A percentile compares a stretch with the other conserved stretches of the same genome.
Evolutionary conservation across 2,797 vertebrate species (phyloP).

Genomic region (Apogon hyalosoma): DNA sequence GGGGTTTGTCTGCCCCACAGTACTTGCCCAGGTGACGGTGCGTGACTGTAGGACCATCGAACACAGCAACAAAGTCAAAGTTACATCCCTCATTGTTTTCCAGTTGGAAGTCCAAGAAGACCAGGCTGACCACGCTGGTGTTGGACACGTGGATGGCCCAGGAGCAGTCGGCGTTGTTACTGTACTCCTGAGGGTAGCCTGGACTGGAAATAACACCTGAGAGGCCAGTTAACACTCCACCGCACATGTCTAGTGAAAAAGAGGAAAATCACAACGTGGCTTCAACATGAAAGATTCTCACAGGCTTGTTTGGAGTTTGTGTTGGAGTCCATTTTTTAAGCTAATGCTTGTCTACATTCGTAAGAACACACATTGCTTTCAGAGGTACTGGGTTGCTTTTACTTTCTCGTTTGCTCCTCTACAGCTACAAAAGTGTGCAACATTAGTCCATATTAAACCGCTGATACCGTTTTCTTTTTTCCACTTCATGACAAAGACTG

Average conservation of each 20-base stretch:
- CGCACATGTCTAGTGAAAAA: conserved; percentile 88
- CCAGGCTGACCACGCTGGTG: conserved; percentile 85
- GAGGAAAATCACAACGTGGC: no score
- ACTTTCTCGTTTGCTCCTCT: no score
- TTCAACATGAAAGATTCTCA: no score
- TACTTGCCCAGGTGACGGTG: conserved; percentile 86
- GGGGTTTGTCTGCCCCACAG: conserved; percentile 88
- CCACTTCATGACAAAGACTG: no score
- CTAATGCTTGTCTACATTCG: no score
- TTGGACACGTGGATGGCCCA: conserved; percentile 91
- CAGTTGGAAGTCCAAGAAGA: conserved; percentile 94
- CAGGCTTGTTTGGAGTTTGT: no score
- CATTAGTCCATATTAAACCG: no score
- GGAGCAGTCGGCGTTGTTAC: conserved; percentile 92
- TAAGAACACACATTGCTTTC: no score
- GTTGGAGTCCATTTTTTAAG: no score
- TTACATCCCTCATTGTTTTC: conserved; percentile 92
- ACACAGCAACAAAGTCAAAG: conserved; percentile 94
- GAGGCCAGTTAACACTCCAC: conserved; percentile 92
- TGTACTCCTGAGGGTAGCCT: conserved; percentile 93
- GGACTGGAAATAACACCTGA: conserved; percentile 95
- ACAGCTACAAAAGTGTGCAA: no score
- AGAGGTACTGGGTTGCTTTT: no score
- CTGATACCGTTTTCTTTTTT: no score
- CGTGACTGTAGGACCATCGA: conserved; percentile 87